These are phyloP conservation scores for Platerodrilus igneus DNA, from an alignment of 2,888 invertebrate genomes.

Conservation along the genomic window DNA sequence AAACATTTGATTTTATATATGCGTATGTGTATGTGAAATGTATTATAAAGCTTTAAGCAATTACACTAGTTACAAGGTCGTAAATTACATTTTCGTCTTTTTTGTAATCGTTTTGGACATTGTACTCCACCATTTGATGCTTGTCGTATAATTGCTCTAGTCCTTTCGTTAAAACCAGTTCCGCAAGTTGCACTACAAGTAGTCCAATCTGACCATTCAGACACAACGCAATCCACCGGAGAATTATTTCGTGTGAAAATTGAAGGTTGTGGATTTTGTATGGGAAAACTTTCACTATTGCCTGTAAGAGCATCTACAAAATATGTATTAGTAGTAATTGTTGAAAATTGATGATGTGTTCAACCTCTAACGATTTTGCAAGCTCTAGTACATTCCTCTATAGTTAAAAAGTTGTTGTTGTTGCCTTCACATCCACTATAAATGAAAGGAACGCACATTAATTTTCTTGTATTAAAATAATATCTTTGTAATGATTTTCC, in stretches of 20 bases:
- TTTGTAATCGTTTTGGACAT: constrained; percentile 58
- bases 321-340: constrained; percentile 1
- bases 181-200: constrained; percentile 79
- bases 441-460: too few relatives aligned
- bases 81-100: constrained; percentile 54
- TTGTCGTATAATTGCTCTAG: constrained; percentile 58
- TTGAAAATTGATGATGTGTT: not conserved
- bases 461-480: too few relatives aligned
- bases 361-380: too few relatives aligned
- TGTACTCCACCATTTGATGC: constrained; percentile 60
- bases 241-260: constrained; percentile 13
- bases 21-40: too few relatives aligned
- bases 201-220: constrained; percentile 81
- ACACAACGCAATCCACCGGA: constrained; percentile 62
- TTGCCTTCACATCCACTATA: too few relatives aligned
- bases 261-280: constrained; percentile 15
- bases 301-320: constrained; percentile 35
- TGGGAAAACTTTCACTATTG: constrained; percentile 15
- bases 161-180: constrained; percentile 62
- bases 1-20: too few relatives aligned
- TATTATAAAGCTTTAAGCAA: too few relatives aligned
- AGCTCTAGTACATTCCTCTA: too few relatives aligned
- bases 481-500: too few relatives aligned
- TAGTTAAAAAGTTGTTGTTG: too few relatives aligned
- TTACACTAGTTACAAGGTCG: constrained; percentile 25